Percentiles rank a stretch among this genome's conserved stretches.
Conservation (phyloP, 2,113 vertebrate genomes). For the Dipodomys merriami region DNA sequence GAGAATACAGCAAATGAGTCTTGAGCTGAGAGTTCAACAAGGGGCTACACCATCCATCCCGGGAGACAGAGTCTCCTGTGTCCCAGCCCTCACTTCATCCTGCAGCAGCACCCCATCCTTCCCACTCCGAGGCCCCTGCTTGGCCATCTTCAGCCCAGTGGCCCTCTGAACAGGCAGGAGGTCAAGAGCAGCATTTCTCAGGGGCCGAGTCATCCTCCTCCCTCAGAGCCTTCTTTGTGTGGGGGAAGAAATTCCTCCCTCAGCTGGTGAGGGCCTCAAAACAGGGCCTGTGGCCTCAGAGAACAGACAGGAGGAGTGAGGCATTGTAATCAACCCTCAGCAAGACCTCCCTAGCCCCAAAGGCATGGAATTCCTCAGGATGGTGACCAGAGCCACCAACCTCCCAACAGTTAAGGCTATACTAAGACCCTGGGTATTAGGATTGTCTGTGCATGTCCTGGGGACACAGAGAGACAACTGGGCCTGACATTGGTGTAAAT, state of each 20-base stretch:
- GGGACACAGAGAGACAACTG: background rate
- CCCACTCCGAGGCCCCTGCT: background rate
- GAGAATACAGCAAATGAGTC: background rate
- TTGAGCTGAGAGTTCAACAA: background rate
- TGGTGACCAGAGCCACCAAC: background rate
- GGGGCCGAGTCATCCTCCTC: constrained; percentile 57
- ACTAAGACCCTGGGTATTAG: background rate
- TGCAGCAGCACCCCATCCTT: background rate
- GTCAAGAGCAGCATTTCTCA: constrained; percentile 69
- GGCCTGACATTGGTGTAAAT: background rate
- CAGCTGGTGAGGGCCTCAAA: background rate
- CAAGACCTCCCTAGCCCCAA: background rate
- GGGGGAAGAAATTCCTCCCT: background rate
- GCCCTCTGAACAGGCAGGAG: background rate
- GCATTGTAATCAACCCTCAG: background rate
- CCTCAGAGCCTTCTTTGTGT: constrained; percentile 69
- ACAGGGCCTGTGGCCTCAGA: background rate
- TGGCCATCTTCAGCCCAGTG: background rate
- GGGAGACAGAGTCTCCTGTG: background rate
- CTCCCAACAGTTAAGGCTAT: background rate
- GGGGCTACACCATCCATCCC: background rate
- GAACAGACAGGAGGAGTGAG: background rate
- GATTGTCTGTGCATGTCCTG: background rate
- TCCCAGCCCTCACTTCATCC: background rate
- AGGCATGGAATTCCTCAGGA: too few species aligned